Percentiles rank a stretch among this genome's conserved stretches.
These are phyloP conservation scores for Campoplex capitator DNA, from an alignment of 2,888 invertebrate genomes.

Conservation along the genomic window DNA sequence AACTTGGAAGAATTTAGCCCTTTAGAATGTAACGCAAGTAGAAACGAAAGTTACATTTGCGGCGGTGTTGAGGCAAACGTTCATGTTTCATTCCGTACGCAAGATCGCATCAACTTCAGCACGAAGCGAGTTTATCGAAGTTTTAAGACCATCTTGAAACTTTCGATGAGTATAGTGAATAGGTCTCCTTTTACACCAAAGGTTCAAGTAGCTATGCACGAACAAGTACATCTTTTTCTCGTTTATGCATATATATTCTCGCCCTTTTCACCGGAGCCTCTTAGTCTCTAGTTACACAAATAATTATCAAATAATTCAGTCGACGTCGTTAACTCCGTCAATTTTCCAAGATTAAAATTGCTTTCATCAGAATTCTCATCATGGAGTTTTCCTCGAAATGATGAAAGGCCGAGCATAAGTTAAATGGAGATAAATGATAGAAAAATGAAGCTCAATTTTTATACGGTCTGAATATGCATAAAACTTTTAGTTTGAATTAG, in stretches of 20 bases:
- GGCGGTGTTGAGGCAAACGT: slow-evolving; percentile 25
- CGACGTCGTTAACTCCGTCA: background rate
- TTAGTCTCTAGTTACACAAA: slow-evolving; percentile 19
- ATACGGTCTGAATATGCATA: background rate
- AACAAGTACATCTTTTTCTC: slow-evolving; percentile 13
- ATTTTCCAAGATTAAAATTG: background rate
- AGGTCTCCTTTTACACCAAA: slow-evolving; percentile 25
- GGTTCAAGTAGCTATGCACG: slow-evolving; percentile 30
- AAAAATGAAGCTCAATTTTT: background rate
- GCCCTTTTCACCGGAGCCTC: background rate
- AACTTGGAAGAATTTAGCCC: slow-evolving; percentile 31
- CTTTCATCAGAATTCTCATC: background rate
- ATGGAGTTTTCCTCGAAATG: background rate
- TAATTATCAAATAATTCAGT: slow-evolving; percentile 28
- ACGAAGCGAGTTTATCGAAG: slow-evolving; percentile 45
- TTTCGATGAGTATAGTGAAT: slow-evolving; percentile 15
- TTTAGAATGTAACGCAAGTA: slow-evolving; percentile 32
- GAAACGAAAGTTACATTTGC: slow-evolving; percentile 49
- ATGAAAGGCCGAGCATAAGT: background rate
- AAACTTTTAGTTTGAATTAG: background rate
- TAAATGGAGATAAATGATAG: background rate
- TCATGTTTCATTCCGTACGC: slow-evolving; percentile 57
- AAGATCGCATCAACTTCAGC: slow-evolving; percentile 48
- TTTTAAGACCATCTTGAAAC: slow-evolving; percentile 43
- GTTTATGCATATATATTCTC: background rate